Percentiles rank a stretch among this genome's conserved stretches.
phyloP scores from a whole-genome alignment of 2,113 vertebrate species.

The Lampris megalopsis region DNA sequence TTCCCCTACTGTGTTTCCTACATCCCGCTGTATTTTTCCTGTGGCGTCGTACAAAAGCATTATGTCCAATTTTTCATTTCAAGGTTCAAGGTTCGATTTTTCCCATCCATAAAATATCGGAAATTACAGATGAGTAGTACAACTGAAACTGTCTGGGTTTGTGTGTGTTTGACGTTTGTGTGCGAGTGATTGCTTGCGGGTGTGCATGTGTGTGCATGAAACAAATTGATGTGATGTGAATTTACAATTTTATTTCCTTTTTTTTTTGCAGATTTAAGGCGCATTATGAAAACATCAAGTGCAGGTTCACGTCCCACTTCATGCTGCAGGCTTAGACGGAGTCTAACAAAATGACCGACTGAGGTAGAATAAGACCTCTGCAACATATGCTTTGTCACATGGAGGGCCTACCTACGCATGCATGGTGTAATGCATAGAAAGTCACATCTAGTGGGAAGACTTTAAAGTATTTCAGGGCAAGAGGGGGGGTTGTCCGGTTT shows the following conservation, averaged over 20 bases:
- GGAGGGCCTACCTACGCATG: too few species aligned
- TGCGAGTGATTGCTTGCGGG: conserved; percentile 25
- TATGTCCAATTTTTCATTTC: conserved; percentile 28
- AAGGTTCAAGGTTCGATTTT: too few species aligned
- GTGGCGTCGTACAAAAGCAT: conserved; percentile 48
- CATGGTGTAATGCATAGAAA: background rate
- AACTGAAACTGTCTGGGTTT: too few species aligned
- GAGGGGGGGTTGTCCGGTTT: background rate
- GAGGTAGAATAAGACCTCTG: too few species aligned
- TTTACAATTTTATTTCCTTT: too few species aligned
- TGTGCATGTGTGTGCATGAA: conserved; percentile 1
- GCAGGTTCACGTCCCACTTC: conserved; percentile 34
- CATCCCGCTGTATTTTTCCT: conserved; percentile 69
- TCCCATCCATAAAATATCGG: too few species aligned
- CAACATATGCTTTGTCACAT: too few species aligned
- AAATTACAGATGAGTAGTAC: too few species aligned
- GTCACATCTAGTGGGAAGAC: too few species aligned
- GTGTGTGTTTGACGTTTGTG: background rate
- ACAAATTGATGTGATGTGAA: too few species aligned
- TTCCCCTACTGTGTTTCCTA: conserved; percentile 39
- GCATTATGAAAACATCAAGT: conserved; percentile 52
- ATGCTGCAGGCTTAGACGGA: conserved; percentile 19
- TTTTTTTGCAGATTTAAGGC: conserved; percentile 9
- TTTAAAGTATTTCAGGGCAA: background rate
- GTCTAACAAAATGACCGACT: background rate